phyloP scores from a whole-genome alignment of 2,888 invertebrate species.

The Cryptus viduatorius region DNA sequence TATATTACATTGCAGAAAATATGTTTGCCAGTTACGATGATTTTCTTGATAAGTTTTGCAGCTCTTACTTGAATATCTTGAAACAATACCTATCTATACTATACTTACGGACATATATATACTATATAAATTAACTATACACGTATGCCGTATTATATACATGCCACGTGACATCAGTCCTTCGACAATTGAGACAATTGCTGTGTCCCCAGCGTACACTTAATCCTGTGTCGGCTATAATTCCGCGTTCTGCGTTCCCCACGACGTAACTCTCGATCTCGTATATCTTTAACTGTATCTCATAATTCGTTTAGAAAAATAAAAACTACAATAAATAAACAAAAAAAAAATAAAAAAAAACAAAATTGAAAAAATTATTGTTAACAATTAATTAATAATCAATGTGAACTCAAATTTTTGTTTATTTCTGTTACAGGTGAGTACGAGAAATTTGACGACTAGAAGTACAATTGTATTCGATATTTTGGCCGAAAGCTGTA shows the following conservation, averaged over 20 bases:
- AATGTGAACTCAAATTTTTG: constrained; percentile 37
- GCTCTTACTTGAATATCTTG: constrained; percentile 50
- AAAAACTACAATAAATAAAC: constrained; percentile 1
- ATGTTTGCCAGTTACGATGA: constrained; percentile 54
- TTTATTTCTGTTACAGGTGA: constrained; percentile 74
- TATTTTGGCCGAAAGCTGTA: not conserved
- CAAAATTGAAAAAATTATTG: not conserved
- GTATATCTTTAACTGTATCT: constrained; percentile 44
- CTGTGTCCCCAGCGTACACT: constrained; percentile 68
- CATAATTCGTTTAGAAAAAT: constrained; percentile 32
- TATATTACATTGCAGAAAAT: constrained; percentile 48
- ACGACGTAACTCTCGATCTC: constrained; percentile 55
- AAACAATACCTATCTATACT: constrained; percentile 36
- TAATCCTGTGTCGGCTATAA: constrained; percentile 70
- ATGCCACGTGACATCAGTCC: constrained; percentile 70
- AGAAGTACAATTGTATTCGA: not conserved
- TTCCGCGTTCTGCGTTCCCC: constrained; percentile 60
- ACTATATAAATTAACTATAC: constrained; percentile 43
- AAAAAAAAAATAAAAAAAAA: too few species aligned
- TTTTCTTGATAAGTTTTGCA: constrained; percentile 54
- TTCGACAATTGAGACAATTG: constrained; percentile 73
- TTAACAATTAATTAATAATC: not conserved
- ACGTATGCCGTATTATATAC: constrained; percentile 51
- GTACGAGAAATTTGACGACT: constrained; percentile 54
- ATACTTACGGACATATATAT: constrained; percentile 33